Percentiles rank a stretch among this genome's conserved stretches.
These are phyloP conservation scores for Drosophila putrida DNA, from an alignment of 2,888 invertebrate species.

Conservation along the genomic window DNA sequence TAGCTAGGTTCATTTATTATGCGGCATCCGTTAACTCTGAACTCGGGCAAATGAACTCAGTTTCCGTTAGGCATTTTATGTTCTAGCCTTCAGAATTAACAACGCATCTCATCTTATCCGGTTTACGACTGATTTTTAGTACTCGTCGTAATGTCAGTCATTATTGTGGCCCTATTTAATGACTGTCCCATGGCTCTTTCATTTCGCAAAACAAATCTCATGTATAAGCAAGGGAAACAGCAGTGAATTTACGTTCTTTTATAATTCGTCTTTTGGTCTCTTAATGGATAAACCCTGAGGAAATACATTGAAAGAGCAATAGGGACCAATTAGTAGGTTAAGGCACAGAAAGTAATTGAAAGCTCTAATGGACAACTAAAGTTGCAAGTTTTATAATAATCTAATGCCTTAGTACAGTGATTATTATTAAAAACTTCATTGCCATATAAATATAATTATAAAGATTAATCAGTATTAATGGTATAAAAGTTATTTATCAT, in stretches of 20 bases:
- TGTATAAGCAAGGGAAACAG: constrained; percentile 16
- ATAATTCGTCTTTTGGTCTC: constrained; percentile 54
- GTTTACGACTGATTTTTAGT: constrained; percentile 74
- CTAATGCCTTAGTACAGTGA: constrained; percentile 20
- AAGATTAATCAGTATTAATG: not conserved
- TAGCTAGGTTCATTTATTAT: constrained; percentile 18
- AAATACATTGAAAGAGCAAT: constrained; percentile 30
- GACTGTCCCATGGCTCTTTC: constrained; percentile 45
- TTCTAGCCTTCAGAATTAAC: constrained; percentile 41
- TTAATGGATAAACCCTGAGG: constrained; percentile 59
- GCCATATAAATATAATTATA: not conserved
- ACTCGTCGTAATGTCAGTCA: constrained; percentile 62
- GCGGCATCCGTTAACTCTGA: constrained; percentile 3
- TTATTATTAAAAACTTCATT: not conserved
- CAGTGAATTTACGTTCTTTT: constrained; percentile 58
- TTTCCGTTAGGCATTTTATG: constrained; percentile 32
- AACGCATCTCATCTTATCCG: constrained; percentile 49
- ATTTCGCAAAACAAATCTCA: constrained; percentile 31
- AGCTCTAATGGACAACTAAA: constrained; percentile 28
- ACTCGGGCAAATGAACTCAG: not conserved
- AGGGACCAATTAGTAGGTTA: constrained; percentile 45
- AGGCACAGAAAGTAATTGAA: constrained; percentile 38
- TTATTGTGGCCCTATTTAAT: constrained; percentile 68
- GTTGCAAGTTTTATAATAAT: constrained; percentile 12
- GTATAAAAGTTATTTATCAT: no score